Conservation (phyloP, 1,140 invertebrate species). For the Chionoecetes opilio region DNA sequence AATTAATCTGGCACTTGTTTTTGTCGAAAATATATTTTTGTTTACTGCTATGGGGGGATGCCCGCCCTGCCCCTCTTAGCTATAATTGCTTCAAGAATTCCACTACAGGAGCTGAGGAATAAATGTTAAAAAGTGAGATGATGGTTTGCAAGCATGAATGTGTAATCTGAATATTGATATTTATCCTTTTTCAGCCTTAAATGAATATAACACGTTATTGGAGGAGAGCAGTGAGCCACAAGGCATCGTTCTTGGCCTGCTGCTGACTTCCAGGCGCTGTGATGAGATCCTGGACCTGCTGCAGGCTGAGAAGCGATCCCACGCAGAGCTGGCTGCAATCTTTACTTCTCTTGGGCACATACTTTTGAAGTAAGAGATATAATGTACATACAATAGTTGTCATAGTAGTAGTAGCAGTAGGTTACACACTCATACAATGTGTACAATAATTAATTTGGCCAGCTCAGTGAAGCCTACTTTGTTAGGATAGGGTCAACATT, state of each 20-base stretch:
- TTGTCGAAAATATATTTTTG: no score
- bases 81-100: no score
- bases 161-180: neutral
- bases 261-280: slow-evolving; percentile 45
- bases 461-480: no score
- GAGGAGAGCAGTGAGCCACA: slow-evolving; percentile 45
- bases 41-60: no score
- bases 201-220: slow-evolving; percentile 33
- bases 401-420: neutral
- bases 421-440: no score
- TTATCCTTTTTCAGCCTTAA: slow-evolving; percentile 44
- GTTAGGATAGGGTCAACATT: no score
- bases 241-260: slow-evolving; percentile 17
- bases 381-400: neutral
- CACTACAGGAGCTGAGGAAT: no score
- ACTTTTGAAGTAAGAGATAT: slow-evolving; percentile 49
- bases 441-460: no score
- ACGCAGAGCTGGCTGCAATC: slow-evolving; percentile 38
- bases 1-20: no score
- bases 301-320: slow-evolving; percentile 22
- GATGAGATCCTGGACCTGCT: slow-evolving; percentile 58
- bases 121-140: no score
- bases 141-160: no score
- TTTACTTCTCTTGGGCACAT: slow-evolving; percentile 61
- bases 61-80: no score